Evolutionary conservation across 2,113 vertebrate species (phyloP), one percentile per base, ranked within the genome.

Genomic region (Cheilinus undulatus): DNA sequence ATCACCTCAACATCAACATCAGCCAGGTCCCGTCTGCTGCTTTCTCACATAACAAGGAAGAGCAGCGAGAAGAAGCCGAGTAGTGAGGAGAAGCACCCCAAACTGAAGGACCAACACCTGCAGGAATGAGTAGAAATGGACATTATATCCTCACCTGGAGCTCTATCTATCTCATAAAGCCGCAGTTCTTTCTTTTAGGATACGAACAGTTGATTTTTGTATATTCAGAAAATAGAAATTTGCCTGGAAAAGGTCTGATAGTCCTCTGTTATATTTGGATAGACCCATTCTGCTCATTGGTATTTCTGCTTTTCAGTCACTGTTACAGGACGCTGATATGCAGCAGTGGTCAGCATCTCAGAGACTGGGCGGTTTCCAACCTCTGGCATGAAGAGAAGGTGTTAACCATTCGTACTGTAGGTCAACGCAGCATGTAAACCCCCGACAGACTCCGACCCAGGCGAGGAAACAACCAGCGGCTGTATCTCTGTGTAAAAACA

Each of bases 21-120:
- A 52, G 24, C 57, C 46, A 42, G 43, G n/a, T 67, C 22, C 46
- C 26, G 23, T 50, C 79, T 84, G 49, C 64, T 77, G 80, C 82
- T 85, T 87, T 86, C 86, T 88, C 73, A 85, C 80, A 85, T 72
- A 70, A 54, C 76, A 40, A 20, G 20, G 32, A 38, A 26, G 15
- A 42, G 14, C 9, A 54, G 52, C 15, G 42, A 59, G 46, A 27
- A 5, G 58, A 63, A 56, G 48, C 48, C 49, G 60, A 59, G 62
- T 1, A 6, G 43, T 43, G 59, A 6, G 13, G 20, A n/a, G 24
- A 36, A 11, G 19, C 32, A 22, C 57, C 20, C 7, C 32, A 38
- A 27, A 36, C 26, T 4, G 30, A 27, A 8, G 40, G 13, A 34
- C 0, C 14, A 20, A 10, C 32, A 60, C n/a, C 24, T 9, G 13